Evolutionary conservation across 2,797 vertebrate species (phyloP).

Genomic region (Myotis daubentonii): DNA sequence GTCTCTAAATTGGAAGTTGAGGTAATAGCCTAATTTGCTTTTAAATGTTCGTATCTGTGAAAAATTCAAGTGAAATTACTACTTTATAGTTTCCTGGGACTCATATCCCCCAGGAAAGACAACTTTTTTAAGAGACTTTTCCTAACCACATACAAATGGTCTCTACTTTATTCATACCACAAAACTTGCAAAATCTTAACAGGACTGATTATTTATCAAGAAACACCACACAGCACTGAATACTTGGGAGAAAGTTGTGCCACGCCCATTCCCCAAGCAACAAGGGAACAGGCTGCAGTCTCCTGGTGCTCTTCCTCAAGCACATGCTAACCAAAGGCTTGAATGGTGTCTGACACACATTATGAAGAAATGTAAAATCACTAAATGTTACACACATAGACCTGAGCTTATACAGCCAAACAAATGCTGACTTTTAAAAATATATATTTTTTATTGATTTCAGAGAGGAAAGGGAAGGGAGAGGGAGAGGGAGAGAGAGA

Average conservation of each 20-base stretch:
- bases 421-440: not conserved
- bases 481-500: no score
- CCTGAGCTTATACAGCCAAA: not conserved
- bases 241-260: not conserved
- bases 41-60: constrained; percentile 76
- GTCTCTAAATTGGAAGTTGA: constrained; percentile 65
- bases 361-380: not conserved
- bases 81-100: constrained; percentile 71
- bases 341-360: not conserved
- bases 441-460: no score
- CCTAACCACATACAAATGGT: not conserved
- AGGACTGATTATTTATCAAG: not conserved
- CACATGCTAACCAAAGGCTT: not conserved
- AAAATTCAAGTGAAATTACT: constrained; percentile 78
- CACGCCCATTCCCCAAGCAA: accelerated
- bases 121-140: constrained; percentile 31
- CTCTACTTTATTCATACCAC: not conserved
- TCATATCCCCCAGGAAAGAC: constrained; percentile 25
- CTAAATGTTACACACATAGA: constrained; percentile 13
- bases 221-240: not conserved
- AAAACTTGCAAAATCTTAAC: not conserved
- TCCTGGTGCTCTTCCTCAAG: not conserved
- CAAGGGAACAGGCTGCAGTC: not conserved
- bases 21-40: constrained; percentile 80
- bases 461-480: no score